phyloP scores from a whole-genome alignment of 2,113 vertebrate species.

The Tupaia chinensis region DNA sequence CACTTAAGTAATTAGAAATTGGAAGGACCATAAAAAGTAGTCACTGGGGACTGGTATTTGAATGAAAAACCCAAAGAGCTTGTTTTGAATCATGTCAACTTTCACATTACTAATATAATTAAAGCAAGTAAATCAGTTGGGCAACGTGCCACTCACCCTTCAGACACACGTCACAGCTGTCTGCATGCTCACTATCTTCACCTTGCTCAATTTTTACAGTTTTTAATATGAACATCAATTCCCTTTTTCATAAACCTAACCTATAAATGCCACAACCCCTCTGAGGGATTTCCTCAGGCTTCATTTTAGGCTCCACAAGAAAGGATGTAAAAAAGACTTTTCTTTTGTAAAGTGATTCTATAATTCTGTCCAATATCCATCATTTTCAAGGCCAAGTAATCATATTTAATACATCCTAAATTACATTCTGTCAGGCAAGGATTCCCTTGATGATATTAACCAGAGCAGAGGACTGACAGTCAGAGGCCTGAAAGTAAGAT shows the following conservation, averaged over 20 bases:
- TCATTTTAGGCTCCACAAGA: slow-evolving; percentile 89
- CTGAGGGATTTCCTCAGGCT: slow-evolving; percentile 84
- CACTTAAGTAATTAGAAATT: slow-evolving; percentile 79
- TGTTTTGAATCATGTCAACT: slow-evolving; percentile 83
- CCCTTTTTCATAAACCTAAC: slow-evolving; percentile 87
- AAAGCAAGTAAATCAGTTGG: slow-evolving; percentile 85
- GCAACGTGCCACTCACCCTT: slow-evolving; percentile 85
- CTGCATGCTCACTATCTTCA: slow-evolving; percentile 82
- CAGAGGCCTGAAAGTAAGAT: slow-evolving; percentile 80
- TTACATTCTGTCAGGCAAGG: slow-evolving; percentile 88
- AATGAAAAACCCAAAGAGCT: slow-evolving; percentile 83
- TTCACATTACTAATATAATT: slow-evolving; percentile 83
- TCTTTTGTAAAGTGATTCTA: slow-evolving; percentile 89
- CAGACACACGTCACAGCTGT: slow-evolving; percentile 86
- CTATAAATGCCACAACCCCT: slow-evolving; percentile 86
- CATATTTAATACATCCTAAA: slow-evolving; percentile 91
- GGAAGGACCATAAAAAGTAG: slow-evolving; percentile 70
- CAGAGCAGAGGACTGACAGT: slow-evolving; percentile 84
- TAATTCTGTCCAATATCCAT: slow-evolving; percentile 90
- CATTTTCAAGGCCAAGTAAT: slow-evolving; percentile 91
- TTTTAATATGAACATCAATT: slow-evolving; percentile 89
- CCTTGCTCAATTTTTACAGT: slow-evolving; percentile 82
- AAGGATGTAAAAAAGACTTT: slow-evolving; percentile 89
- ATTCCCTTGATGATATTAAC: slow-evolving; percentile 88
- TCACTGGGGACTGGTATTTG: slow-evolving; percentile 80